A percentile compares a stretch with the other conserved stretches of the same genome.
Conservation (phyloP, 2,113 vertebrate species). For the Phyllopteryx taeniolatus region DNA sequence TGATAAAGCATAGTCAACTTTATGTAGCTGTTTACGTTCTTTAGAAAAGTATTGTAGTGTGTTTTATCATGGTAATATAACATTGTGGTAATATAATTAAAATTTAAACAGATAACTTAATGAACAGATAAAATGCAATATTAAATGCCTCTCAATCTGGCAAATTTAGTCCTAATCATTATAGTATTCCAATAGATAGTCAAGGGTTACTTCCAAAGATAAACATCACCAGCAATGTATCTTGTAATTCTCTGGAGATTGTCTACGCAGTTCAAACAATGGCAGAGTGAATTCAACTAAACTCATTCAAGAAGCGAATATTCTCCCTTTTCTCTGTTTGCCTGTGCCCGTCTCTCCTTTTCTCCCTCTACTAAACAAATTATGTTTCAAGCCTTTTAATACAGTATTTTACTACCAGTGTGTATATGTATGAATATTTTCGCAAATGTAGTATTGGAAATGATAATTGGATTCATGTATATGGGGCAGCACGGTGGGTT, state of each 20-base stretch:
- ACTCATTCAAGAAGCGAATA: slow-evolving; percentile 26
- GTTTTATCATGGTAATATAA: background rate
- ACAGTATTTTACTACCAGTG: background rate
- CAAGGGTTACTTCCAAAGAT: slow-evolving; percentile 37
- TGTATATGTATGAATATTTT: background rate
- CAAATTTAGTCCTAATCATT: slow-evolving; percentile 31
- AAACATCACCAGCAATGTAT: slow-evolving; percentile 36
- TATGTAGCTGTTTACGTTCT: background rate
- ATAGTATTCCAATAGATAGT: slow-evolving; percentile 38
- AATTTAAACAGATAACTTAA: background rate
- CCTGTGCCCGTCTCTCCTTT: slow-evolving; percentile 6
- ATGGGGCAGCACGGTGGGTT: too few species aligned
- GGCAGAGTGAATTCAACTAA: slow-evolving; percentile 50
- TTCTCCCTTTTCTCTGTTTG: background rate
- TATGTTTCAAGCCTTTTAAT: slow-evolving; percentile 13
- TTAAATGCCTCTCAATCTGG: slow-evolving; percentile 5
- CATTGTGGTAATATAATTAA: background rate
- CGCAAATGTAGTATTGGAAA: too few species aligned
- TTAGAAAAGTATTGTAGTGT: background rate
- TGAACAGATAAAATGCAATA: slow-evolving; percentile 18
- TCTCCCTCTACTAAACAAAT: slow-evolving; percentile 25
- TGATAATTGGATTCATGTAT: too few species aligned
- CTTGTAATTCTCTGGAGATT: slow-evolving; percentile 37
- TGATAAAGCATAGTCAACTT: background rate
- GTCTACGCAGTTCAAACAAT: slow-evolving; percentile 42